Base-by-base conservation (phyloP, 2,113 vertebrate genomes). In the Pteruthius melanotis region DNA sequence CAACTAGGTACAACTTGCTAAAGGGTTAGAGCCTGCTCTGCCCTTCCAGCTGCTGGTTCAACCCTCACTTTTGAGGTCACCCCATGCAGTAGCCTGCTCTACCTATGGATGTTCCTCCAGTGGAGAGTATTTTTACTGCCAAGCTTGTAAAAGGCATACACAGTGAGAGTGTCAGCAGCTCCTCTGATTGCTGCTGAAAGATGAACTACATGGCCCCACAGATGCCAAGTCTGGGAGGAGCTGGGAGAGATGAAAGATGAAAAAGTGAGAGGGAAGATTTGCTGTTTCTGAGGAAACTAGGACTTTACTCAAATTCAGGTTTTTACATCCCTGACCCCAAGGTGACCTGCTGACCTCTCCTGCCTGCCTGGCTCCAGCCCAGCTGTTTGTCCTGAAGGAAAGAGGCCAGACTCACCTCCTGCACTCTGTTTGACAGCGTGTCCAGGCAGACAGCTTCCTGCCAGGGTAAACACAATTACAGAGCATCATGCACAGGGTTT, bases 381-480 rank as follows among this genome's bases (percentile, higher is more conserved):
- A 94, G 94, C 89, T 90, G 91, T 83, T 88, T 93, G 75, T 96
- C 54, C 89, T 83, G 87, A 83, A 88, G 86, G 69, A 87, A 90
- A 68, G 66, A 42, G 66, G 70, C 81, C 96, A 82, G 87, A 56
- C 65, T 94, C 81, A 84, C 80, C 87, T 79, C 84, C 89, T 83
- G 89, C 70, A 76, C 77, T 82, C 80, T 49, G 74, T 59, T 45
- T 87, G 78, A 90, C 57, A 86, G 40, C 5, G 0, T 49, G 45
- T 80, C 78, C 65, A 59, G 87, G 89, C 94, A 90, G 78, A 63
- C 71, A 91, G 68, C 84, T 93, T 95, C 83, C 95, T 90, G 82
- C 37, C 66, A 83, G 63, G 35, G 50, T 69, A 86, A 94, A 93
- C 31, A 74, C 78, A 82, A 87, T 85, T 69, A 87, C 71, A 74